These are phyloP conservation scores for Euura lappo DNA, from an alignment of 1,140 invertebrate genomes.

Conservation along the genomic window DNA sequence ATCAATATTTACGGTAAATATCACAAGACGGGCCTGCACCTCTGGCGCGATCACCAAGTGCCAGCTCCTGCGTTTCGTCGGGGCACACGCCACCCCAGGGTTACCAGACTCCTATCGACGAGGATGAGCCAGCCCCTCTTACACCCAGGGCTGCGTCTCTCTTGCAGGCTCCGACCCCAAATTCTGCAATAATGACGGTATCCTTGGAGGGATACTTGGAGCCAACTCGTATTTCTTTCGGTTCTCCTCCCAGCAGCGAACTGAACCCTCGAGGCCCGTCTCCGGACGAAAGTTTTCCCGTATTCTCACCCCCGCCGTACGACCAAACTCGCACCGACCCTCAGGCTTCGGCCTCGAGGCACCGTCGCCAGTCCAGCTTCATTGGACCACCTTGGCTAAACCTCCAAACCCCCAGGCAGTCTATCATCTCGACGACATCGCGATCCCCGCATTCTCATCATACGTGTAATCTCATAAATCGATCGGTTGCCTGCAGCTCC, in stretches of 20 bases:
- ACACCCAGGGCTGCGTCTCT: constrained; percentile 62
- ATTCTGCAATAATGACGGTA: constrained; percentile 82
- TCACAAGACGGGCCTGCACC: constrained; percentile 57
- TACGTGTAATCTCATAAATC: constrained; percentile 71
- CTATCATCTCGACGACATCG: constrained; percentile 73
- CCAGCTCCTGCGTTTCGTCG: constrained; percentile 66
- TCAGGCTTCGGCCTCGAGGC: constrained; percentile 30
- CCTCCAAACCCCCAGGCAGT: constrained; percentile 65
- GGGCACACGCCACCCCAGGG: constrained; percentile 65
- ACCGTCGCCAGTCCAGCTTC: constrained; percentile 54
- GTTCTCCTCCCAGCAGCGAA: constrained; percentile 76
- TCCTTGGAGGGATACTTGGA: constrained; percentile 87
- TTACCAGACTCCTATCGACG: constrained; percentile 69
- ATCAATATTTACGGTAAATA: constrained; percentile 8
- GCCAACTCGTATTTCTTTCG: constrained; percentile 76
- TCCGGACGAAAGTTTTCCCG: constrained; percentile 81
- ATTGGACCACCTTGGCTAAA: constrained; percentile 65
- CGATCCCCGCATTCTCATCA: constrained; percentile 77
- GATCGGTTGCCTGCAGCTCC: not conserved
- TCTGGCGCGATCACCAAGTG: constrained; percentile 64
- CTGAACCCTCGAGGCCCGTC: constrained; percentile 69
- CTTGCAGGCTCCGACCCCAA: constrained; percentile 75
- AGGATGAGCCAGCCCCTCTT: constrained; percentile 57
- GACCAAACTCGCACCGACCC: constrained; percentile 33
- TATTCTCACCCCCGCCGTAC: constrained; percentile 82